phyloP scores from a whole-genome alignment of 30 jellyfish, hydroid and myxozoan species.

The Pelagia noctiluca region DNA sequence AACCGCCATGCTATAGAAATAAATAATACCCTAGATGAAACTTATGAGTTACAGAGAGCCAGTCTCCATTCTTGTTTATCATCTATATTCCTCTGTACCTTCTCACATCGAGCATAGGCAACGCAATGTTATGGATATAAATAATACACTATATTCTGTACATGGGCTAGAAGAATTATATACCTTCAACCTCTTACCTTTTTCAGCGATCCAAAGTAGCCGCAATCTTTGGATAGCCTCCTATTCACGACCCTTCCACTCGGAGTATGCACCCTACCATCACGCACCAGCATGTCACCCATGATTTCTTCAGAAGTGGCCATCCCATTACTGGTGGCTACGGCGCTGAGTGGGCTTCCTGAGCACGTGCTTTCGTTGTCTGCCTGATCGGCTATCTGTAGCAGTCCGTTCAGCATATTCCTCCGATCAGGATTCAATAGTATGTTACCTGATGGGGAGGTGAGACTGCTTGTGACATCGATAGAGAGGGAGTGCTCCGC shows the following conservation, averaged over 20 bases:
- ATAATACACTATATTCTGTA: not conserved
- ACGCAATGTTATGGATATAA: too few relatives aligned
- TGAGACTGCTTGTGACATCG: slow-evolving; percentile 33
- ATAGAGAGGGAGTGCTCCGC: slow-evolving; percentile 16
- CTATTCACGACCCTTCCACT: slow-evolving; percentile 31
- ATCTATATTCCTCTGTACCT: too few relatives aligned
- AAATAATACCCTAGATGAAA: too few relatives aligned
- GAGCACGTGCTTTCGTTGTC: slow-evolving; percentile 47
- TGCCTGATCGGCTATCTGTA: slow-evolving; percentile 66
- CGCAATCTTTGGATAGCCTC: slow-evolving; percentile 38
- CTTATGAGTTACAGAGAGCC: too few relatives aligned
- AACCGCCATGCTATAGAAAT: too few relatives aligned
- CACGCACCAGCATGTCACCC: slow-evolving; percentile 68
- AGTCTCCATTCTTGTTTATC: too few relatives aligned
- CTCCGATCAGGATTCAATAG: slow-evolving; percentile 35
- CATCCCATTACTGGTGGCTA: slow-evolving; percentile 56
- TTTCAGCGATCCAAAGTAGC: slow-evolving; percentile 77
- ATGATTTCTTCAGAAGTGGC: slow-evolving; percentile 72
- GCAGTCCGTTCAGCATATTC: slow-evolving; percentile 46
- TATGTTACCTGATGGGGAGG: slow-evolving; percentile 31
- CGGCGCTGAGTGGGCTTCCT: slow-evolving; percentile 54
- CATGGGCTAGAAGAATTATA: not conserved
- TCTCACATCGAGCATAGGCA: too few relatives aligned
- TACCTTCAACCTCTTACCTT: slow-evolving; percentile 56
- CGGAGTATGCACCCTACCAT: slow-evolving; percentile 45